Conservation (phyloP, 2,797 vertebrate genomes). For the Anas acuta region DNA sequence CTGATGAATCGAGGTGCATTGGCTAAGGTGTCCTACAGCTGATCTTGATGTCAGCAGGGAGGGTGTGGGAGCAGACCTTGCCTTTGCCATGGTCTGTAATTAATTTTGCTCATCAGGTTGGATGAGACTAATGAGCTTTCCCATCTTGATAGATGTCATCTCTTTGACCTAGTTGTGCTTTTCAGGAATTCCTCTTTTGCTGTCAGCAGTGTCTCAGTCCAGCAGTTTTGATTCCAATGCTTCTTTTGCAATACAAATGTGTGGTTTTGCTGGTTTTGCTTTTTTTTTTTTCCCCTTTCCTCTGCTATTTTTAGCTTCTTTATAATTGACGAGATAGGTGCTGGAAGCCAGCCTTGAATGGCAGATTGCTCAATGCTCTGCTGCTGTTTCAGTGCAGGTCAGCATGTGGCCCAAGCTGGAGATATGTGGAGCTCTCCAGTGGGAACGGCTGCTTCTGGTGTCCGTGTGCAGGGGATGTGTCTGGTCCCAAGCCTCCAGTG, state of each 20-base stretch:
- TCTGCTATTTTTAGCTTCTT: constrained; percentile 38
- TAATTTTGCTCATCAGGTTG: background rate
- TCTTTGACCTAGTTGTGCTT: background rate
- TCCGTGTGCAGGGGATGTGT: no score
- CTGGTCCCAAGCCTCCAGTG: background rate
- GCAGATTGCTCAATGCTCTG: background rate
- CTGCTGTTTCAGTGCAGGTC: background rate
- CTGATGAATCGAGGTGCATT: background rate
- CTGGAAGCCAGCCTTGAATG: background rate
- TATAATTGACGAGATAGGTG: background rate
- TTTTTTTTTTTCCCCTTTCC: background rate
- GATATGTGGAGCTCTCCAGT: background rate
- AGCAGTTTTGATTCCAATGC: background rate
- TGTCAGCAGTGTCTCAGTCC: background rate
- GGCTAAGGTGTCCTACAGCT: background rate
- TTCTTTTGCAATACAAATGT: background rate
- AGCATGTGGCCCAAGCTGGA: background rate
- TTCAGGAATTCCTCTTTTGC: background rate
- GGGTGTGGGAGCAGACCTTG: background rate
- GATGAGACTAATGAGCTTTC: background rate
- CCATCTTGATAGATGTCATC: background rate
- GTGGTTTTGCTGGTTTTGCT: background rate
- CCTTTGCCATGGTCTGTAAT: background rate
- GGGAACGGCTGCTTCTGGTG: no score
- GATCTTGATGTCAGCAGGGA: background rate